Conservation (phyloP, 37 sponge, comb jelly and placozoan species). For the Corticium candelabrum region DNA sequence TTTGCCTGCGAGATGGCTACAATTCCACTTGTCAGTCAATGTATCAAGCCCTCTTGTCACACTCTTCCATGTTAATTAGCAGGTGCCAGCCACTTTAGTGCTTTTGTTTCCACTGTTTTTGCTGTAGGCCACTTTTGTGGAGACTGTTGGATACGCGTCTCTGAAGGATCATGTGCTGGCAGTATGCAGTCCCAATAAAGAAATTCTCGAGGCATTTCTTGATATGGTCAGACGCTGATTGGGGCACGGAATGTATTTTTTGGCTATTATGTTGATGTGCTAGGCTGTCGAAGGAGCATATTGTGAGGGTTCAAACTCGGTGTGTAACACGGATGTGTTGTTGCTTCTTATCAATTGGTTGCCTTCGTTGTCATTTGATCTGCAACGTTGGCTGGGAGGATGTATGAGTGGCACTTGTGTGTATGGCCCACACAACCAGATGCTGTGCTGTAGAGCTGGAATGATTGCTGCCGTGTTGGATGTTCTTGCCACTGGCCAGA, state of each 20-base stretch:
- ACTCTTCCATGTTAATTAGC: too few relatives aligned
- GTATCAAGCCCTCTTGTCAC: too few relatives aligned
- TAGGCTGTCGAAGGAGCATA: not conserved
- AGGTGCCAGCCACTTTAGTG: too few relatives aligned
- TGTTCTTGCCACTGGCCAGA: conserved; percentile 39
- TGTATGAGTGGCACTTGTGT: not conserved
- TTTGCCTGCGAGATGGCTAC: too few relatives aligned
- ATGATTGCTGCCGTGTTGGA: conserved; percentile 28
- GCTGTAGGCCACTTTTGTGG: conserved; percentile 23
- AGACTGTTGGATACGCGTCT: conserved; percentile 20
- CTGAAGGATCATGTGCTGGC: conserved; percentile 15
- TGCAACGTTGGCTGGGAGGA: not conserved
- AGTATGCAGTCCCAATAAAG: conserved; percentile 16
- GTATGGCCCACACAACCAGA: conserved; percentile 32
- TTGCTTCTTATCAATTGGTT: conserved; percentile 21
- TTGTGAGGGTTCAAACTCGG: not conserved
- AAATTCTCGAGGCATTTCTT: conserved; percentile 24
- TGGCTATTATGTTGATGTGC: not conserved
- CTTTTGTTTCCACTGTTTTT: not conserved
- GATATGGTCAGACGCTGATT: conserved; percentile 28
- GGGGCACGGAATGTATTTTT: not conserved
- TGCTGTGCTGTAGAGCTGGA: conserved; percentile 60
- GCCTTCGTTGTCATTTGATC: not conserved
- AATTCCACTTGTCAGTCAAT: too few relatives aligned
- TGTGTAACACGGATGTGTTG: conserved; percentile 19